These are phyloP conservation scores for Drosophila putrida DNA, from an alignment of 2,888 invertebrate species.

Conservation along the genomic window DNA sequence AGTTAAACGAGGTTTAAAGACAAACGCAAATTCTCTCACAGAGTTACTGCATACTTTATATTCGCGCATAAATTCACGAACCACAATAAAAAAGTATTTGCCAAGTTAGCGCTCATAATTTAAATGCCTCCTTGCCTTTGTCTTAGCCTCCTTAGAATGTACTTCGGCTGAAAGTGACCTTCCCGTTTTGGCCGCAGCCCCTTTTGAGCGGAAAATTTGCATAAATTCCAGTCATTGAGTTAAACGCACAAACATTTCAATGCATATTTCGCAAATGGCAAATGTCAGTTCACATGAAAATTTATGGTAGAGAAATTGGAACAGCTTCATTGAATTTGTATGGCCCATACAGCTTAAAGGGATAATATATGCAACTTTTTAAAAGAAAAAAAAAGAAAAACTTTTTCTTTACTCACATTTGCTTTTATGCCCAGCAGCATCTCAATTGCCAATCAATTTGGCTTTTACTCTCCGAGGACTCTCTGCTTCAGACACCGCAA, in stretches of 20 bases:
- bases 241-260: constrained; percentile 69
- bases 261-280: constrained; percentile 50
- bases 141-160: not conserved
- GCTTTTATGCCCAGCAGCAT: constrained; percentile 37
- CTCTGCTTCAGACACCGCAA: constrained; percentile 29
- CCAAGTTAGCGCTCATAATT: constrained; percentile 52
- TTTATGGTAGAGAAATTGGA: constrained; percentile 37
- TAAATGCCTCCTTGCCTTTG: constrained; percentile 45
- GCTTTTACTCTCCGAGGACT: constrained; percentile 56
- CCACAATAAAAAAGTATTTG: constrained; percentile 34
- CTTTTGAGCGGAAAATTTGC: constrained; percentile 51
- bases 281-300: constrained; percentile 34
- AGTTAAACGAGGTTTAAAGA: constrained; percentile 12
- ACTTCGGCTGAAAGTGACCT: constrained; percentile 17
- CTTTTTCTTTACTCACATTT: constrained; percentile 21
- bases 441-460: constrained; percentile 76
- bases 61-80: constrained; percentile 44
- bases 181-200: constrained; percentile 1
- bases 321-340: constrained; percentile 61
- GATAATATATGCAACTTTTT: constrained; percentile 68
- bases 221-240: constrained; percentile 73
- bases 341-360: constrained; percentile 46
- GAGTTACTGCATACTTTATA: constrained; percentile 58
- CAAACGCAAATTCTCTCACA: constrained; percentile 8
- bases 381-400: too few species aligned